Conservation (phyloP, 23 tunicate genomes). For the Ciona savignyi region DNA sequence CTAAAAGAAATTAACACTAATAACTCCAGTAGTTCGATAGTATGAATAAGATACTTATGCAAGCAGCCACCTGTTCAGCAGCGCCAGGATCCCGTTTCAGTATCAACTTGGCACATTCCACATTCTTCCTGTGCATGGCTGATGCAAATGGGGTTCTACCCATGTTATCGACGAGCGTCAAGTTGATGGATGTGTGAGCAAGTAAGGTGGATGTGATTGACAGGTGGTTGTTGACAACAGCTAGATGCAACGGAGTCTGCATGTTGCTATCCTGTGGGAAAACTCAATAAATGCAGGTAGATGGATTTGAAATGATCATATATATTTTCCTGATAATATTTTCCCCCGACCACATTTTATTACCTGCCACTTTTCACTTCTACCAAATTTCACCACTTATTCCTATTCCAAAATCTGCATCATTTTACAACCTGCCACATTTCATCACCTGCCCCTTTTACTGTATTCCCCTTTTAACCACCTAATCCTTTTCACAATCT, state of each 20-base stretch:
- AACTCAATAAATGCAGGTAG: no score
- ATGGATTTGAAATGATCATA: no score
- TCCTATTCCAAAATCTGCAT: no score
- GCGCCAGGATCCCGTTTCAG: constrained; percentile 59
- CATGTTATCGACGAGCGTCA: constrained; percentile 22
- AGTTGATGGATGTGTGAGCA: constrained; percentile 42
- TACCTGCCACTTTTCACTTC: no score
- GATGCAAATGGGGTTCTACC: constrained; percentile 63
- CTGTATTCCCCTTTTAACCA: no score
- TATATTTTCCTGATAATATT: no score
- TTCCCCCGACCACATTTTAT: no score
- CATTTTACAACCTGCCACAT: no score
- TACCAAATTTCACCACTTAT: no score
- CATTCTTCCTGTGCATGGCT: constrained; percentile 35
- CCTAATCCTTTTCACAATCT: no score
- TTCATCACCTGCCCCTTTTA: no score
- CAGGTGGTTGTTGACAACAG: constrained; percentile 18
- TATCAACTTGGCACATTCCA: constrained; percentile 53
- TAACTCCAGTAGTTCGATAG: not conserved
- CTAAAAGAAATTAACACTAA: not conserved
- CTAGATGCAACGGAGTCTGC: constrained; percentile 33
- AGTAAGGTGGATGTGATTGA: constrained; percentile 28
- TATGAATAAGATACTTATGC: not conserved
- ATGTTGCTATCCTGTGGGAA: constrained; percentile 8
- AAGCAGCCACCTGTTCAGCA: constrained; percentile 59